These are phyloP conservation scores for Stylophora pistillata DNA, from an alignment of 64 coral and sea anemone genomes.

Conservation along the genomic window DNA sequence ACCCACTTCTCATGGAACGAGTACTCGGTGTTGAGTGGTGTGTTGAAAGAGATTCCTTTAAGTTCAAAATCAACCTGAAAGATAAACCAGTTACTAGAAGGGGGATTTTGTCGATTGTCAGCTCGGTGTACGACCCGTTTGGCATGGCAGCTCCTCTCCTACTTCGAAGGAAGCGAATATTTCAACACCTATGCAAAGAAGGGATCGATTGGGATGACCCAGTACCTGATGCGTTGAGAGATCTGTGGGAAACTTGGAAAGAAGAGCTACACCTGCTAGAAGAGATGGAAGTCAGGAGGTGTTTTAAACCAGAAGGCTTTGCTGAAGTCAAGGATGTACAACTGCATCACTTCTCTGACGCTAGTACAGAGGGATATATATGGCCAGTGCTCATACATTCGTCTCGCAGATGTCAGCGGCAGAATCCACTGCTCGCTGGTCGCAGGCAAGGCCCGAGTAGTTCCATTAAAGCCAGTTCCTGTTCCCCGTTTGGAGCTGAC, in stretches of 20 bases:
- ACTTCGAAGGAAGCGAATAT: neutral
- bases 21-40: conserved; percentile 10
- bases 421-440: neutral
- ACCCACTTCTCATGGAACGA: neutral
- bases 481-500: too few relatives aligned
- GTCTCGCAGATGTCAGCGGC: neutral
- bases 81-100: neutral
- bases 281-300: too few relatives aligned
- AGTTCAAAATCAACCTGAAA: neutral
- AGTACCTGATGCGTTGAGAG: conserved; percentile 13
- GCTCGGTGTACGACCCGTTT: neutral
- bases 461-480: neutral
- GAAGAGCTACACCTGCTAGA: neutral
- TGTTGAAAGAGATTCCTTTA: conserved; percentile 1
- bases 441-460: neutral
- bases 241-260: neutral
- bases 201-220: conserved; percentile 9
- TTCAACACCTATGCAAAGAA: conserved; percentile 10
- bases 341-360: too few relatives aligned
- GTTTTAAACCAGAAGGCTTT: too few relatives aligned
- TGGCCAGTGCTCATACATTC: neutral
- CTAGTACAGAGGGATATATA: neutral
- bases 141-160: neutral
- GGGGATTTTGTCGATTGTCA: neutral
- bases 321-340: too few relatives aligned